These are phyloP conservation scores for Phalera bucephala DNA, from an alignment of 2,888 invertebrate species.

Conservation along the genomic window DNA sequence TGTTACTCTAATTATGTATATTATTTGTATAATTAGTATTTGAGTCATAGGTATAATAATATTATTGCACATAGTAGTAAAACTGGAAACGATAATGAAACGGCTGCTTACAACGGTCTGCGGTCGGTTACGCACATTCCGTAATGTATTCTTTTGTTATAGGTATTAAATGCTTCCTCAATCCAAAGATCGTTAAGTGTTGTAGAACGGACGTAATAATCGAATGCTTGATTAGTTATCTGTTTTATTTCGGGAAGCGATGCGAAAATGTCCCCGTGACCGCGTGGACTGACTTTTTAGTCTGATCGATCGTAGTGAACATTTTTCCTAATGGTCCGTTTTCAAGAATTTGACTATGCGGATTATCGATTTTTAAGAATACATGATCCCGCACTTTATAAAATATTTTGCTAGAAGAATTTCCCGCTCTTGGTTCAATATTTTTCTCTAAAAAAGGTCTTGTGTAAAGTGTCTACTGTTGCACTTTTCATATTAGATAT, in stretches of 20 bases:
- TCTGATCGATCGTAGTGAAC: too few relatives aligned
- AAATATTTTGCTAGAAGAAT: too few relatives aligned
- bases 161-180: constrained; percentile 52
- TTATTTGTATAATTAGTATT: constrained; percentile 47
- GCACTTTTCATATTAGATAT: too few relatives aligned
- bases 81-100: constrained; percentile 16
- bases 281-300: too few relatives aligned
- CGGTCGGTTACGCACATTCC: constrained; percentile 63
- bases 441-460: too few relatives aligned
- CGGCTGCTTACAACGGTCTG: constrained; percentile 13
- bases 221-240: constrained; percentile 21
- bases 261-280: too few relatives aligned
- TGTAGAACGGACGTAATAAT: constrained; percentile 25
- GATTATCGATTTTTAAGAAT: too few relatives aligned
- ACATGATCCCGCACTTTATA: too few relatives aligned
- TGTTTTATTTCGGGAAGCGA: constrained; percentile 11
- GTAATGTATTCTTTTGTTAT: constrained; percentile 46
- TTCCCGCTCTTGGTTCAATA: too few relatives aligned
- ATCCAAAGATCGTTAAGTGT: constrained; percentile 71
- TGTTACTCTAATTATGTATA: constrained; percentile 60
- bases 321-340: too few relatives aligned
- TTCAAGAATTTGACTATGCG: too few relatives aligned
- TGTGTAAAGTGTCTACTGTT: too few relatives aligned
- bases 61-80: constrained; percentile 54
- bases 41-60: constrained; percentile 57